These are phyloP conservation scores for Macquaria australasica DNA, from an alignment of 2,113 vertebrate genomes.

Conservation along the genomic window DNA sequence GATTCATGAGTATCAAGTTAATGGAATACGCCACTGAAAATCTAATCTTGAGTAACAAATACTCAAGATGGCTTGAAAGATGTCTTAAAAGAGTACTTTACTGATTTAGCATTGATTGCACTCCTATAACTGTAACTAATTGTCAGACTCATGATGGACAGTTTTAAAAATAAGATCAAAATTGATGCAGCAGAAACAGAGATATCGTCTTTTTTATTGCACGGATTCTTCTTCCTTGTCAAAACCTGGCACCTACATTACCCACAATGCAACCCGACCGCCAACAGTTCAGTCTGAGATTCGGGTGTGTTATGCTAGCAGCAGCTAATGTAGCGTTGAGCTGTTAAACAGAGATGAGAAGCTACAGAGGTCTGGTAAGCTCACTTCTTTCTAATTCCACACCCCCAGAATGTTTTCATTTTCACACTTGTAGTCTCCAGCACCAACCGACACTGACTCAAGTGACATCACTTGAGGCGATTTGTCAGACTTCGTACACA, in stretches of 20 bases:
- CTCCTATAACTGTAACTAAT: too few relatives aligned
- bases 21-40: neutral
- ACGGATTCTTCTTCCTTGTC: too few relatives aligned
- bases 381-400: neutral
- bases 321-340: neutral
- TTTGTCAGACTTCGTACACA: neutral
- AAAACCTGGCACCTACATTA: neutral
- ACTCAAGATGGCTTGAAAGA: neutral
- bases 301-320: neutral
- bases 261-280: neutral
- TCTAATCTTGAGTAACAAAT: neutral
- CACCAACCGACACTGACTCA: neutral
- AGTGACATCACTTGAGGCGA: neutral
- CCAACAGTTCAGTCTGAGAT: neutral
- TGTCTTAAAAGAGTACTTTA: neutral
- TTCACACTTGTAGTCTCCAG: neutral
- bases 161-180: too few relatives aligned
- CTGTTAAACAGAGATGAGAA: too few relatives aligned
- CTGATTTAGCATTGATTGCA: neutral
- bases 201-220: neutral
- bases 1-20: conserved; percentile 7
- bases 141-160: too few relatives aligned
- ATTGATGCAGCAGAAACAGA: too few relatives aligned
- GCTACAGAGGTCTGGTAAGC: neutral
- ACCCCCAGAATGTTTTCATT: neutral